phyloP scores from a whole-genome alignment of 2,888 invertebrate genomes.

The Eurytoma californica region DNA sequence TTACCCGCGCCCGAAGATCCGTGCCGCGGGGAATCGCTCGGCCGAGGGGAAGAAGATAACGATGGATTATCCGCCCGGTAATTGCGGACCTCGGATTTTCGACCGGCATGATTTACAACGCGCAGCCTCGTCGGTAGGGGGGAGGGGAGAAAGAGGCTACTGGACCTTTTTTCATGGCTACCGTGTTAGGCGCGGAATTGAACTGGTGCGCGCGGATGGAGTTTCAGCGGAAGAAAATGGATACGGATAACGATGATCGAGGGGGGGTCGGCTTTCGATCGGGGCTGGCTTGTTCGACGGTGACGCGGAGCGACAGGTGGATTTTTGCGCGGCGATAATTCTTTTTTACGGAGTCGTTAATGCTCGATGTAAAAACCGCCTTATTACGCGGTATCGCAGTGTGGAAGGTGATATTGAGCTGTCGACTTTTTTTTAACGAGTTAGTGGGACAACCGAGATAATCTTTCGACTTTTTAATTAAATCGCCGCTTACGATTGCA shows the following conservation, averaged over 20 bases:
- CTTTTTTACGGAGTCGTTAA: not conserved
- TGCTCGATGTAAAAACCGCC: not conserved
- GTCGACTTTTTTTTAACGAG: not conserved
- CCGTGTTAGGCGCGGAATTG: too few species aligned
- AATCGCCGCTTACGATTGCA: too few species aligned
- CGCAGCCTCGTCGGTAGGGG: not conserved
- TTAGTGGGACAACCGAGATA: not conserved
- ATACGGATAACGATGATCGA: constrained; percentile 9
- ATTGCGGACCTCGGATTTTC: constrained; percentile 49
- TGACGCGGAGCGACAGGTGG: not conserved
- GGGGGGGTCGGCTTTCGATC: constrained; percentile 3
- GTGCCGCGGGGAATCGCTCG: constrained; percentile 13
- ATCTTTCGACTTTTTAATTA: not conserved
- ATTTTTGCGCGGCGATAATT: not conserved
- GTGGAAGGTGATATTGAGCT: not conserved
- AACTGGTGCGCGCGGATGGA: not conserved
- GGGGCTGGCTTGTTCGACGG: not conserved
- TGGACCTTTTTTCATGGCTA: too few species aligned
- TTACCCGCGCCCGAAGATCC: constrained; percentile 37
- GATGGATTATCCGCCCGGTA: constrained; percentile 49
- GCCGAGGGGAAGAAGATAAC: constrained; percentile 31
- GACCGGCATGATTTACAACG: constrained; percentile 42
- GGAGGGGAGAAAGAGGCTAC: too few species aligned
- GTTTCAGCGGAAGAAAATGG: not conserved
- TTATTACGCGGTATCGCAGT: not conserved